Evolutionary conservation across 2,113 vertebrate genomes (phyloP).

Genomic region (Struthidea cinerea): DNA sequence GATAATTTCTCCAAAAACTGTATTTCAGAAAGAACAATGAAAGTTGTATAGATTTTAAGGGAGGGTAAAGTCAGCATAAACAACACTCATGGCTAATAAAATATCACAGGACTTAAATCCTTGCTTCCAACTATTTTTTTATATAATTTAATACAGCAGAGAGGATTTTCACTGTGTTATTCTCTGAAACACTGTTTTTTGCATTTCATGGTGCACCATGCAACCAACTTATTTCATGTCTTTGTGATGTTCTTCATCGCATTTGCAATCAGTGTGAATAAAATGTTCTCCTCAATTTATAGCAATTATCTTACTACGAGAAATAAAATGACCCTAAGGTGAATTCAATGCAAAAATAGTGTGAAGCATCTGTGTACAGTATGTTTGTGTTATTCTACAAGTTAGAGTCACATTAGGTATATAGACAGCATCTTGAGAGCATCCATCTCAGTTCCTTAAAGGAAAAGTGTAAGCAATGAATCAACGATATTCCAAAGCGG

Average conservation of each 20-base stretch:
- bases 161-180: not conserved
- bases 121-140: not conserved
- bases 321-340: not conserved
- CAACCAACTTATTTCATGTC: not conserved
- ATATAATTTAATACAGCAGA: not conserved
- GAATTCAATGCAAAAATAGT: not conserved
- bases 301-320: not conserved
- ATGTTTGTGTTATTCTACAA: not conserved
- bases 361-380: not conserved
- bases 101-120: not conserved
- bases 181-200: not conserved
- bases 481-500: conserved; percentile 12
- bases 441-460: conserved; percentile 17
- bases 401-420: not conserved
- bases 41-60: not conserved
- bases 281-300: not conserved
- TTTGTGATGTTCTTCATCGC: not conserved
- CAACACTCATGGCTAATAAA: not conserved
- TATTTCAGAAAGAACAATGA: not conserved
- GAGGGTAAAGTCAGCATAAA: not conserved
- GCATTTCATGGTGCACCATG: not conserved
- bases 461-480: not conserved
- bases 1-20: not conserved
- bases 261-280: not conserved
- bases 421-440: conserved; percentile 11